Percentiles rank a stretch among this genome's conserved stretches.
These are phyloP conservation scores for Balearica regulorum DNA, from an alignment of 2,797 vertebrate genomes.

Conservation along the genomic window DNA sequence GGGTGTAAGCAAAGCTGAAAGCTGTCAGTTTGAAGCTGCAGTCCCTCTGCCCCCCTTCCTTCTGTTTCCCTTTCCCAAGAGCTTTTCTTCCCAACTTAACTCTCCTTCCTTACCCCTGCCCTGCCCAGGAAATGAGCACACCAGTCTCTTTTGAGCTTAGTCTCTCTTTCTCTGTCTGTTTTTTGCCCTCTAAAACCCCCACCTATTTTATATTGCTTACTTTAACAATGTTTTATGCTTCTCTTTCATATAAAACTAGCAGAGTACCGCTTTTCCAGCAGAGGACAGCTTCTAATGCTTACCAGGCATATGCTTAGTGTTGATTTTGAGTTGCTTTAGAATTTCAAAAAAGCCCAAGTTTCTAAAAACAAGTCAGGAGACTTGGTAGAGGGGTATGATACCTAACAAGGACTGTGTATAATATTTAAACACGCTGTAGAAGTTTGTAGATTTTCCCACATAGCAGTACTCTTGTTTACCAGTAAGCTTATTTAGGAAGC, in stretches of 20 bases:
- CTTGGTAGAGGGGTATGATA: not conserved
- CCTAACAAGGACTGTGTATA: not conserved
- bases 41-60: not conserved
- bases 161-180: not conserved
- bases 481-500: not conserved
- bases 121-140: not conserved
- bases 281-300: not conserved
- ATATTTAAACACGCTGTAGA: not conserved
- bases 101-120: not conserved
- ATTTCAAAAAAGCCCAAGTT: not conserved
- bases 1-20: not conserved
- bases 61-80: fast-evolving
- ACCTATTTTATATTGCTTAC: not conserved
- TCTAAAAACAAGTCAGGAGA: not conserved
- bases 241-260: not conserved
- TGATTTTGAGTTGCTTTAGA: not conserved
- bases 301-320: not conserved
- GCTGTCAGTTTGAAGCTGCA: not conserved
- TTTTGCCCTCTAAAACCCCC: not conserved
- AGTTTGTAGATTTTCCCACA: not conserved
- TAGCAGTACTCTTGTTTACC: not conserved
- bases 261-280: not conserved
- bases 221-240: not conserved
- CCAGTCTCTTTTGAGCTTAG: not conserved
- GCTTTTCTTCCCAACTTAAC: not conserved